phyloP scores from a whole-genome alignment of 2,888 invertebrate genomes.

The Pyrrhosoma nymphula region DNA sequence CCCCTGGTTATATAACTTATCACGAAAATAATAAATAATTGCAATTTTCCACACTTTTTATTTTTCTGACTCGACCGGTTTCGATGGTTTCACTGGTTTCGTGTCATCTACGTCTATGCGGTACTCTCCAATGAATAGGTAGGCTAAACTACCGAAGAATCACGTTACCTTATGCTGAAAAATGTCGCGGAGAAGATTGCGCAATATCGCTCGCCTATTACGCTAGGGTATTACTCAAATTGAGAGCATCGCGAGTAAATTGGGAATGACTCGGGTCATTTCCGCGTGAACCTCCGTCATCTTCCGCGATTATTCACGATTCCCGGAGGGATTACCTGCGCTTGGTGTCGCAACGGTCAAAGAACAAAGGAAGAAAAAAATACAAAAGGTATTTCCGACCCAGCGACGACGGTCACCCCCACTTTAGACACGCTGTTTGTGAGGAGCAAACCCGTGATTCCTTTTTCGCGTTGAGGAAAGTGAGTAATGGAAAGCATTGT shows the following conservation, averaged over 20 bases:
- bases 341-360: background rate
- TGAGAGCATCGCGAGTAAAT: background rate
- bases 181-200: background rate
- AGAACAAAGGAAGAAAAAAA: background rate
- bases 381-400: background rate
- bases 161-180: background rate
- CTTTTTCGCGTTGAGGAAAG: background rate
- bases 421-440: background rate
- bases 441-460: background rate
- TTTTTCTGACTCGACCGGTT: too few relatives aligned
- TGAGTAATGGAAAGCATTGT: background rate
- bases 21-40: too few relatives aligned
- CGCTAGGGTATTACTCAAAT: background rate
- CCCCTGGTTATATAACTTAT: too few relatives aligned
- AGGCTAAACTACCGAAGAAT: too few relatives aligned
- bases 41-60: too few relatives aligned
- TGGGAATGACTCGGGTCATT: background rate
- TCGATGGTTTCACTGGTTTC: too few relatives aligned
- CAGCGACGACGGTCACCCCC: background rate
- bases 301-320: conserved; percentile 31
- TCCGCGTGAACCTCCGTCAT: background rate
- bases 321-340: background rate
- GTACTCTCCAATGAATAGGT: too few relatives aligned
- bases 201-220: background rate
- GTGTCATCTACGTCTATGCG: too few relatives aligned